Evolutionary conservation across 2,797 vertebrate genomes (phyloP).

Genomic region (Parotocinclus haroldoi): DNA sequence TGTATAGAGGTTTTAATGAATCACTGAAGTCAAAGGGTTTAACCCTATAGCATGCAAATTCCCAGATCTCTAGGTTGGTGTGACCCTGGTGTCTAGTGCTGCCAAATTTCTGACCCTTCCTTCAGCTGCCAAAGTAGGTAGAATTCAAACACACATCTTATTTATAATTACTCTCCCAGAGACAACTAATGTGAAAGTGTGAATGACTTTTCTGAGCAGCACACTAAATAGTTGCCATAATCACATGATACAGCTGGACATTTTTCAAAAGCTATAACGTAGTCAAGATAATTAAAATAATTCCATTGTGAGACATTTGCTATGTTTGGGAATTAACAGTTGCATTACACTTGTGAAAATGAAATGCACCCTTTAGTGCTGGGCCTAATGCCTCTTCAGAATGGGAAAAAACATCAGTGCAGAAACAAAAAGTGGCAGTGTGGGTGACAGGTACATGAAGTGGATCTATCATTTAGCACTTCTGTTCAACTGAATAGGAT

Average conservation of each 20-base stretch:
- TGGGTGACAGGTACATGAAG: slow-evolving; percentile 58
- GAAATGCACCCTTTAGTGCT: slow-evolving; percentile 59
- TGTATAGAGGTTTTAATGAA: slow-evolving; percentile 31
- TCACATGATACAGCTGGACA: slow-evolving; percentile 60
- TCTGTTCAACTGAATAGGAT: slow-evolving; percentile 49
- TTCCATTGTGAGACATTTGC: slow-evolving; percentile 60
- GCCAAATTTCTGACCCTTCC: slow-evolving; percentile 62
- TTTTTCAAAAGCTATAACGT: slow-evolving; percentile 12
- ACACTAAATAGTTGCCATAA: slow-evolving; percentile 29
- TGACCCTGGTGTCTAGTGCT: slow-evolving; percentile 75
- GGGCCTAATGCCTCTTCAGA: slow-evolving; percentile 54
- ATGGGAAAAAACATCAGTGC: slow-evolving; percentile 1
- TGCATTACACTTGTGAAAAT: slow-evolving; percentile 63
- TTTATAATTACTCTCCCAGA: slow-evolving; percentile 66
- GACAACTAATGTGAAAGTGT: slow-evolving; percentile 29
- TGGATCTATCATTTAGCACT: slow-evolving; percentile 56
- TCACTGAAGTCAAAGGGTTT: slow-evolving; percentile 32
- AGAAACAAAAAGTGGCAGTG: slow-evolving; percentile 52
- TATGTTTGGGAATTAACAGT: slow-evolving; percentile 66
- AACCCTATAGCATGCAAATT: slow-evolving; percentile 41
- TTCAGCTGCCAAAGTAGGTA: slow-evolving; percentile 64
- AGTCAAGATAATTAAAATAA: slow-evolving; percentile 71
- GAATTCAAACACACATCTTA: slow-evolving; percentile 55
- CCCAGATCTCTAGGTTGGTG: slow-evolving; percentile 52
- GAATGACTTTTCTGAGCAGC: no score